A percentile compares a stretch with the other conserved stretches of the same genome.
Evolutionary conservation across 1,140 invertebrate species (phyloP).

Genomic region (Lordiphosa stackelbergi): DNA sequence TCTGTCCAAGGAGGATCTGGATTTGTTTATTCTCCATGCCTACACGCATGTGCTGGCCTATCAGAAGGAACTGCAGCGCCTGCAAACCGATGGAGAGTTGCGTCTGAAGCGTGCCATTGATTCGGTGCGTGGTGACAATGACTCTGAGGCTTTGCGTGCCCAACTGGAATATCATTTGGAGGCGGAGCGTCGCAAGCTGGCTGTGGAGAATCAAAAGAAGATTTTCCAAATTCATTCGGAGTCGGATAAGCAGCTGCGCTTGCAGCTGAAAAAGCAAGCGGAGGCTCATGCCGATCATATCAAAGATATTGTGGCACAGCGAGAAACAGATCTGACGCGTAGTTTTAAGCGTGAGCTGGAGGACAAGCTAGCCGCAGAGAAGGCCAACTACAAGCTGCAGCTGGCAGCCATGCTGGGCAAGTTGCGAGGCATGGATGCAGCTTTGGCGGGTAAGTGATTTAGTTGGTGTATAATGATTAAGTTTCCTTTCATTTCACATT

Average conservation of each 20-base stretch:
- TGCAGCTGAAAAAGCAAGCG: slow-evolving; percentile 87
- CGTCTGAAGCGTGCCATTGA: slow-evolving; percentile 82
- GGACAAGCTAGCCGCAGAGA: slow-evolving; percentile 84
- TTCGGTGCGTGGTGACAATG: slow-evolving; percentile 77
- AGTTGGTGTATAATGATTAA: background rate
- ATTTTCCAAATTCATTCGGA: slow-evolving; percentile 80
- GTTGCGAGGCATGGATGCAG: slow-evolving; percentile 91
- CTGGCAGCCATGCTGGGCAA: slow-evolving; percentile 89
- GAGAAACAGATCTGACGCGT: slow-evolving; percentile 84
- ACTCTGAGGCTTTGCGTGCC: slow-evolving; percentile 77
- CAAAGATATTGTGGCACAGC: slow-evolving; percentile 84
- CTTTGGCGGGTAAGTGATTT: slow-evolving; percentile 85
- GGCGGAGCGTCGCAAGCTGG: slow-evolving; percentile 79
- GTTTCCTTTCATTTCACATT: slow-evolving; percentile 7
- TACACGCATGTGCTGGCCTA: slow-evolving; percentile 82
- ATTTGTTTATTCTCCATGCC: slow-evolving; percentile 83
- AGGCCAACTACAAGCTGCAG: slow-evolving; percentile 85
- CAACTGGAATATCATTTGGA: slow-evolving; percentile 79
- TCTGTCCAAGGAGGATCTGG: slow-evolving; percentile 82
- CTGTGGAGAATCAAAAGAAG: slow-evolving; percentile 80
- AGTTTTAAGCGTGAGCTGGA: slow-evolving; percentile 82
- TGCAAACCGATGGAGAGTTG: slow-evolving; percentile 82
- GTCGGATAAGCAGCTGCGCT: slow-evolving; percentile 85
- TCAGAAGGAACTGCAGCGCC: slow-evolving; percentile 85
- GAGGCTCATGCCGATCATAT: slow-evolving; percentile 91